Conservation (phyloP, 1,140 invertebrate species). For the Homarus americanus region DNA sequence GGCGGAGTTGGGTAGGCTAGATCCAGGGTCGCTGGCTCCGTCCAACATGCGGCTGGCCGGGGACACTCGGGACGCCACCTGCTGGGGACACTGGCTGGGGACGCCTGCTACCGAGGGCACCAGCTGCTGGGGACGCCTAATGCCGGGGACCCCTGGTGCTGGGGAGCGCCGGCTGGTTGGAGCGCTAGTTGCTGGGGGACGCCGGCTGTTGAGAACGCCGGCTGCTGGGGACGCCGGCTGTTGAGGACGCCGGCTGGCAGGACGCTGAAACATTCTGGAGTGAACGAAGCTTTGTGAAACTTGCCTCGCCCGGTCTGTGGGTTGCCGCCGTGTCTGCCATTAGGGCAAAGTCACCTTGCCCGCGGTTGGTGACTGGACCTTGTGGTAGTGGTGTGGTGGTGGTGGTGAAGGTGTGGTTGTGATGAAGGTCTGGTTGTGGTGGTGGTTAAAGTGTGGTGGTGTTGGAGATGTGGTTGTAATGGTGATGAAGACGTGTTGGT, state of each 20-base stretch:
- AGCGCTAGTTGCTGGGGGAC: no score
- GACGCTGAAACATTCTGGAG: background rate
- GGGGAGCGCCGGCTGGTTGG: background rate
- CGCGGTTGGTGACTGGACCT: background rate
- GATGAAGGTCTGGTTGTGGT: background rate
- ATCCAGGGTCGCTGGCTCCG: no score
- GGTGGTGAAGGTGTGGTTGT: background rate
- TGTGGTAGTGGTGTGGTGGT: background rate
- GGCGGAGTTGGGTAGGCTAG: no score
- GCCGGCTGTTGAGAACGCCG: background rate
- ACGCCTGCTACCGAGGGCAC: no score
- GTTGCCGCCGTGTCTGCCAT: background rate
- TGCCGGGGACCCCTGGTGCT: no score
- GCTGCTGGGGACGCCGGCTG: no score
- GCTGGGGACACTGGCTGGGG: no score
- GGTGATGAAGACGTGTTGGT: no score
- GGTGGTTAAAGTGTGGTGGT: background rate
- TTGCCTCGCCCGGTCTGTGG: background rate
- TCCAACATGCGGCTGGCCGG: no score
- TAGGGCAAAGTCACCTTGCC: constrained; percentile 16
- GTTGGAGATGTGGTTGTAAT: background rate
- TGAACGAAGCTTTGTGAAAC: background rate
- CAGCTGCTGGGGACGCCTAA: no score
- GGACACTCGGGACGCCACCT: no score
- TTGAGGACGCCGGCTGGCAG: background rate